phyloP scores from a whole-genome alignment of 2,797 vertebrate genomes.

The Limnodromus scolopaceus region DNA sequence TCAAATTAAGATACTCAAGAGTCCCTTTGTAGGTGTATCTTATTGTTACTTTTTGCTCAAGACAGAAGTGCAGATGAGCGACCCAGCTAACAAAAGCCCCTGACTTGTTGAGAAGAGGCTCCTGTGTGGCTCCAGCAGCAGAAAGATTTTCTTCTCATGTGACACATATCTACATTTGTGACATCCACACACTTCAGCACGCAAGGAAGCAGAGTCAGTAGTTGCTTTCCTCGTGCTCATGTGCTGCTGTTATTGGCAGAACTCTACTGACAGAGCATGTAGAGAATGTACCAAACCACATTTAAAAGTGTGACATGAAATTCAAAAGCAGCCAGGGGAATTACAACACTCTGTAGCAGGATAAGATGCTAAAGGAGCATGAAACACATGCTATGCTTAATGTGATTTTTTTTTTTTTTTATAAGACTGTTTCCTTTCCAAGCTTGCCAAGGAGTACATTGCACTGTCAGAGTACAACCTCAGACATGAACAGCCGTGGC shows the following conservation, averaged over 20 bases:
- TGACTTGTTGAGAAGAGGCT: neutral
- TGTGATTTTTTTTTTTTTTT: constrained; percentile 34
- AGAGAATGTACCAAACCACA: constrained; percentile 66
- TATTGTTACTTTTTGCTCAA: neutral
- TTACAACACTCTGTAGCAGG: constrained; percentile 55
- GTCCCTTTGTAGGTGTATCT: neutral
- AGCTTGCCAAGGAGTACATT: neutral
- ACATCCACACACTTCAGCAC: neutral
- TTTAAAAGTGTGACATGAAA: constrained; percentile 64
- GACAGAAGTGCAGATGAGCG: neutral
- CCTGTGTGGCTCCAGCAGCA: neutral
- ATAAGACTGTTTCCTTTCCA: neutral
- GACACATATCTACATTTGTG: neutral
- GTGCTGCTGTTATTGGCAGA: constrained; percentile 46
- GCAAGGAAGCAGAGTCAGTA: neutral
- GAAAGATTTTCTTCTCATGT: neutral
- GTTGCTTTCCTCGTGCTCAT: neutral
- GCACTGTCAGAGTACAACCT: neutral
- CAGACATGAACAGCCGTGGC: neutral
- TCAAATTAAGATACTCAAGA: neutral
- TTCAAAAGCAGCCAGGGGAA: constrained; percentile 69
- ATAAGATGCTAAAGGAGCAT: constrained; percentile 62
- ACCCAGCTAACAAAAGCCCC: neutral
- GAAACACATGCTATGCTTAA: constrained; percentile 68
- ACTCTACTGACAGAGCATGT: constrained; percentile 65